phyloP scores from a whole-genome alignment of 2,888 invertebrate genomes.

The Boloria selene region DNA sequence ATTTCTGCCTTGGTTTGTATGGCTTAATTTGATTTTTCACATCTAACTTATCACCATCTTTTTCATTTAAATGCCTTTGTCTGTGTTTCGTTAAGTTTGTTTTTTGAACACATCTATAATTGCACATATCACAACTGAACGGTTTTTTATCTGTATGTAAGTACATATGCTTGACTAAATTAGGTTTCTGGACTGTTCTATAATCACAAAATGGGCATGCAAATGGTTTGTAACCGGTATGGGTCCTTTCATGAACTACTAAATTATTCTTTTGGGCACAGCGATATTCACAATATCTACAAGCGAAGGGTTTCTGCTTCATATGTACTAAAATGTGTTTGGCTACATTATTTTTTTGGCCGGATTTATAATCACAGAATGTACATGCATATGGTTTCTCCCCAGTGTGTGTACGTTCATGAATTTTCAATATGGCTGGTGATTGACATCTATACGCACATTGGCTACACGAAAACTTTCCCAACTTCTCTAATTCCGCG shows the following conservation, averaged over 20 bases:
- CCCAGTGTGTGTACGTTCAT: slow-evolving; percentile 75
- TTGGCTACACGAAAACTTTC: slow-evolving; percentile 69
- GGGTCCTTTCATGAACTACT: slow-evolving; percentile 76
- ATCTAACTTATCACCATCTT: slow-evolving; percentile 59
- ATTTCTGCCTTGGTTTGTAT: slow-evolving; percentile 70
- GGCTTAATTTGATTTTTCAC: slow-evolving; percentile 63
- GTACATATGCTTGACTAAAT: slow-evolving; percentile 79
- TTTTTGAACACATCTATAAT: slow-evolving; percentile 76
- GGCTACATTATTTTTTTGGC: slow-evolving; percentile 77
- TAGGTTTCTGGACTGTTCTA: slow-evolving; percentile 76
- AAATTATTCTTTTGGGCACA: slow-evolving; percentile 79
- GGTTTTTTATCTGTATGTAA: slow-evolving; percentile 77
- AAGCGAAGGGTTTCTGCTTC: slow-evolving; percentile 77
- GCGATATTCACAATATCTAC: slow-evolving; percentile 76
- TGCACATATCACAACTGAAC: slow-evolving; percentile 75
- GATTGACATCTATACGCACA: slow-evolving; percentile 77
- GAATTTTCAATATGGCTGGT: slow-evolving; percentile 76
- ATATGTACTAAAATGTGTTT: slow-evolving; percentile 79
- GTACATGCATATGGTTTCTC: slow-evolving; percentile 76
- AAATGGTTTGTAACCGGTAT: slow-evolving; percentile 78
- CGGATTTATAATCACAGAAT: slow-evolving; percentile 77
- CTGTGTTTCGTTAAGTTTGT: slow-evolving; percentile 77
- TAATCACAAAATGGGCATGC: slow-evolving; percentile 77
- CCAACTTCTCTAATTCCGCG: slow-evolving; percentile 55
- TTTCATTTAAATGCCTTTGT: slow-evolving; percentile 72